A percentile compares a stretch with the other conserved stretches of the same genome.
These are phyloP conservation scores for Temnothorax nylanderi DNA, from an alignment of 1,140 invertebrate species.

Conservation along the genomic window DNA sequence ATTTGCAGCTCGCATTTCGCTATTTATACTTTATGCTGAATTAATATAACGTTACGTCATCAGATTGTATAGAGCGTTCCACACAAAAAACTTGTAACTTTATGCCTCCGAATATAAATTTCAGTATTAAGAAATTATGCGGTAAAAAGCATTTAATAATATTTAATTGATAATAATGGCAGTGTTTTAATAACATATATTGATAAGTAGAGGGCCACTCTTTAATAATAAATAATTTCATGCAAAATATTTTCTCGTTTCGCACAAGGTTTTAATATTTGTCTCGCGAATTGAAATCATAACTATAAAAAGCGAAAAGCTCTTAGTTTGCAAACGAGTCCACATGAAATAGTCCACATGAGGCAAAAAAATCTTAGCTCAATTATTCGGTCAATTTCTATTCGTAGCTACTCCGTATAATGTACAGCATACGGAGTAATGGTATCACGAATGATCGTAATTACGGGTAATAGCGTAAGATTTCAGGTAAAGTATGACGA, in stretches of 20 bases:
- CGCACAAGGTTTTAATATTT: background rate
- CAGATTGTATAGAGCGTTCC: background rate
- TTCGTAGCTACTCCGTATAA: background rate
- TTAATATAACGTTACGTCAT: background rate
- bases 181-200: background rate
- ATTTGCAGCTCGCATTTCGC: background rate
- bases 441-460: background rate
- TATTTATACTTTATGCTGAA: constrained; percentile 23
- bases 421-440: background rate
- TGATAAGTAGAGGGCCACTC: background rate
- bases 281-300: background rate
- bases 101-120: no score
- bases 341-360: background rate
- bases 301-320: background rate
- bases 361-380: background rate
- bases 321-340: background rate
- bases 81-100: background rate
- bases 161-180: background rate
- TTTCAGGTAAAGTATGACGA: constrained; percentile 34
- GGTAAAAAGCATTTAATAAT: background rate
- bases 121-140: background rate
- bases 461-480: constrained; percentile 30
- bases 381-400: background rate
- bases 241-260: background rate
- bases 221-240: background rate